Evolutionary conservation across 2,888 invertebrate species (phyloP).

Genomic region (Periphyllus acericola): DNA sequence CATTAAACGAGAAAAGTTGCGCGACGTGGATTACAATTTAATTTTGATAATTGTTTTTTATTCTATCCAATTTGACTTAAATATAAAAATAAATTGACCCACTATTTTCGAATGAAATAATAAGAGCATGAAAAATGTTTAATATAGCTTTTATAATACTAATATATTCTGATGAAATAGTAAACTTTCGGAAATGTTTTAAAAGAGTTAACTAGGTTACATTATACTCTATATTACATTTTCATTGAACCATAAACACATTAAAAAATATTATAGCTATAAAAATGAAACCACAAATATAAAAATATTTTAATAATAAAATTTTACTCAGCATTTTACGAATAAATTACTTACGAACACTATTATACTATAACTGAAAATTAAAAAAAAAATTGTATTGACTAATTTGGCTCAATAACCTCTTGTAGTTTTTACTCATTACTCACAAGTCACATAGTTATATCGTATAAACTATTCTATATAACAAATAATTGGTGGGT

Average conservation of each 20-base stretch:
- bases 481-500: no score
- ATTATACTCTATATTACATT: background rate
- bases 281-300: background rate
- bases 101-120: background rate
- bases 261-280: background rate
- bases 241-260: background rate
- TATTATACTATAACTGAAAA: no score
- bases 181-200: background rate
- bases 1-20: background rate
- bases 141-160: background rate
- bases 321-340: background rate
- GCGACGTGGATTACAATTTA: background rate
- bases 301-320: background rate
- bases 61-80: background rate
- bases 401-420: no score
- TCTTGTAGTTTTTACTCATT: no score
- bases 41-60: slow-evolving; percentile 16
- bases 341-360: no score
- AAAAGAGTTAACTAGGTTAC: background rate
- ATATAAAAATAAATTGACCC: slow-evolving; percentile 1
- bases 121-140: slow-evolving; percentile 14
- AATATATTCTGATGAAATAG: background rate
- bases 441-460: no score
- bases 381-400: no score
- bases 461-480: no score